phyloP scores from a whole-genome alignment of 2,888 invertebrate species.

The Andrena dorsata region DNA sequence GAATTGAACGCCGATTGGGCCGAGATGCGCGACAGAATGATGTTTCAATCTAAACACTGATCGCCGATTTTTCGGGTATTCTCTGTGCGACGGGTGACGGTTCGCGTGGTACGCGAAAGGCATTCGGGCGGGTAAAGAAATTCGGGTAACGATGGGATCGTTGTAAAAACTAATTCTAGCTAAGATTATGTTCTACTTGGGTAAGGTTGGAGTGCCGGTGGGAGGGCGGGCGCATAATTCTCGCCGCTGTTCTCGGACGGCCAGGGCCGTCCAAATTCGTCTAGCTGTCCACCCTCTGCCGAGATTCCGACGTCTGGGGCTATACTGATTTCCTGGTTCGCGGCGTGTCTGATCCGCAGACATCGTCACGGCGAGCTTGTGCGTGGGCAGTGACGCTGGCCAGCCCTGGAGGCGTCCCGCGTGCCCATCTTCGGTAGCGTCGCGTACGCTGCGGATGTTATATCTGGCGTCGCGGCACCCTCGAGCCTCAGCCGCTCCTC shows the following conservation, averaged over 20 bases:
- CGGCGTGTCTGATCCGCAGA: conserved; percentile 55
- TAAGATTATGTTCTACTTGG: conserved; percentile 55
- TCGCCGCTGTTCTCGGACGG: conserved; percentile 57
- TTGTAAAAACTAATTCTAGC: conserved; percentile 57
- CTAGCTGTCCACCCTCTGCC: conserved; percentile 56
- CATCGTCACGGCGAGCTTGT: conserved; percentile 52
- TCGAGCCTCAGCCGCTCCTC: conserved; percentile 82
- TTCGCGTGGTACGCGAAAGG: neutral
- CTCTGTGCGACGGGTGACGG: neutral
- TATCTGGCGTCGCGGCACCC: conserved; percentile 82
- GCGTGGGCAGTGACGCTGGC: conserved; percentile 82
- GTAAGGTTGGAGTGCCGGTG: conserved; percentile 54
- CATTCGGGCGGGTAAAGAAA: conserved; percentile 5
- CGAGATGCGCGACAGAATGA: neutral
- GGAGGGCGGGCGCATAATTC: conserved; percentile 57
- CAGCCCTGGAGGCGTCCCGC: conserved; percentile 82
- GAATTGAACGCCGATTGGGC: neutral
- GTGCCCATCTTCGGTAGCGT: conserved; percentile 84
- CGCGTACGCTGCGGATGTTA: conserved; percentile 80
- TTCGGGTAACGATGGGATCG: conserved; percentile 25
- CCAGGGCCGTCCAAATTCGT: conserved; percentile 66
- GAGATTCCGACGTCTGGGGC: conserved; percentile 45
- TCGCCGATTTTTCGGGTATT: neutral
- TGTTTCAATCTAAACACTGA: neutral
- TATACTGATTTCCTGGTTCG: conserved; percentile 63